Evolutionary conservation across 2,888 invertebrate genomes (phyloP), one percentile per base, ranked within the genome.

Genomic region (Chloroclystis v-ata): DNA sequence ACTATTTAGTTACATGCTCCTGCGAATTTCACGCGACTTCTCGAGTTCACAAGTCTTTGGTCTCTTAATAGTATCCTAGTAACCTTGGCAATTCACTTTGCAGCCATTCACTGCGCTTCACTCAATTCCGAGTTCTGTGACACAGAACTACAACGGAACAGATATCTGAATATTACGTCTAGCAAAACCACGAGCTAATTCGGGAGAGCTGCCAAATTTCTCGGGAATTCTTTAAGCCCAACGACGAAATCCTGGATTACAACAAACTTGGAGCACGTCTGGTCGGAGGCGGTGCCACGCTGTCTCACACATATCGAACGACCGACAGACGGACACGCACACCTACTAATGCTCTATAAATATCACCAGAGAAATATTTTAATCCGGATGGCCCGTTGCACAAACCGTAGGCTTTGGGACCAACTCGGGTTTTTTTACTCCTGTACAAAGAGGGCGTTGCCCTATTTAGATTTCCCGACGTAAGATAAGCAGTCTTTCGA

Each of bases 341-440:
- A 81, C 82, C 79, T 78, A 77, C 80, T 69, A 76, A 75, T 72
- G 78, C 72, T 83, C 85, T 85, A 86, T 82, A 82, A 84, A 86
- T 86, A 86, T 67, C 79, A 64, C 63, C 73, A 75, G 72, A 73
- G 78, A 83, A 85, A 85, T 86, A 86, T 87, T 86, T 86, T 83
- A 84, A 86, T 86, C 82, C 82, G 76, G 77, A 82, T 83, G 79
- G 80, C 80, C 75, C 78, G 80, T 80, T 83, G 75, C 76, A 81
- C 82, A 82, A 83, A 82, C 82, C 78, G 71, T 72, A 63, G 71
- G 71, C 74, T 78, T 75, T 70, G 60, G 65, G 72, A 74, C 74
- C 74, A 76, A 70, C 72, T 70, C 60, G 55, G 66, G n/a, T n/a
- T 64, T 65, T 69, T 77, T 73, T 68, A 69, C 65, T 71, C 67